Base-by-base conservation (phyloP, 2,113 vertebrate species). In the Puma concolor region DNA sequence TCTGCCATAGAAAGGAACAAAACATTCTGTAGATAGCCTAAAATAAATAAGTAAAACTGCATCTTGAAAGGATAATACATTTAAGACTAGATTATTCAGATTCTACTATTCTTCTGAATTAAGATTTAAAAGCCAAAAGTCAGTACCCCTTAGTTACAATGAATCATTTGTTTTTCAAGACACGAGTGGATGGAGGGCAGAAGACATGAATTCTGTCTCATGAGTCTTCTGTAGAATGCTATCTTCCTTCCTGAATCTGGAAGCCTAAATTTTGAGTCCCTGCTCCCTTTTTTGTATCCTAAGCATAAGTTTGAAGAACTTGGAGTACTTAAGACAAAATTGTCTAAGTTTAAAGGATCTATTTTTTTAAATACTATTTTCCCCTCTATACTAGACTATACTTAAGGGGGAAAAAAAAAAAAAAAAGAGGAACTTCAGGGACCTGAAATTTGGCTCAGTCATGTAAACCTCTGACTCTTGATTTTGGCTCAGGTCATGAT, bases 1-100 rank as follows among this genome's bases (percentile, higher is more conserved):
- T 99, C 99, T 99, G 98, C 71, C 83, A 93, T 2, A 91, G 50
- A 98, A 98, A 44, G n/a, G 94, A 97, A 94, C 64, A 98, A 93
- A 95, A 91, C 91, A 91, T 74, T 52, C 85, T 38, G 74, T 16
- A 13, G 5, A n/a, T 21, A 9, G 33, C 36, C 81, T 88, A 29
- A 97, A 90, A 72, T n/a, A 94, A 72, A 67, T 16, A 64, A 21
- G 54, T 25, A 76, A 92, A 77, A 76, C 52, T 64, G 54, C 33
- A 85, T 64, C 60, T 67, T 85, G 80, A 88, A 92, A 85, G 67
- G 29, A 66, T 67, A n/a, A 71, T 48, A 29, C 21, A 41, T 36
- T 82, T 41, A 93, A 91, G n/a, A 80, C 36, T 81, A 44, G 10
- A 66, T 69, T 74, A 89, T 74, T 91, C 33, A 41, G 41, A 38